These are phyloP conservation scores for Stenolophus ochropezus DNA, from an alignment of 2,888 invertebrate species.

Conservation along the genomic window DNA sequence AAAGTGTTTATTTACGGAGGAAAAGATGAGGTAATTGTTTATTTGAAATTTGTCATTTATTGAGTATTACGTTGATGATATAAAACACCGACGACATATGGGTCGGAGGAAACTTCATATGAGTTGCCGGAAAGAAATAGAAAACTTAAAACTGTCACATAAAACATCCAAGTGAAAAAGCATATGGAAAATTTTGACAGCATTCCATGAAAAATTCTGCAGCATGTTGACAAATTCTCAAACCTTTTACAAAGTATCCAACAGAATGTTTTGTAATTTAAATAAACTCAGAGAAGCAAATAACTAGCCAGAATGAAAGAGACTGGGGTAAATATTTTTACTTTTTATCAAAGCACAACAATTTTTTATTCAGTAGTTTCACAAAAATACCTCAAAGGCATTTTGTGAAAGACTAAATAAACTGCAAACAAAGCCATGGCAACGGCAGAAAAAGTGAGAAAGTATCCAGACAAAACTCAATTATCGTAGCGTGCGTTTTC, in stretches of 20 bases:
- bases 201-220: constrained; percentile 1
- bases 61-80: not conserved
- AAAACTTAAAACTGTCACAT: constrained; percentile 21
- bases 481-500: too few species aligned
- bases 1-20: too few species aligned
- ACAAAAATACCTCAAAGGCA: constrained; percentile 20
- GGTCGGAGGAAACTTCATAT: not conserved
- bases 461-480: constrained; percentile 1
- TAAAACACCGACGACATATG: not conserved
- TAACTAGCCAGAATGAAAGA: not conserved
- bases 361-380: constrained; percentile 28
- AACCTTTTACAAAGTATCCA: not conserved
- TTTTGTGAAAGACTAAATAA: constrained; percentile 1
- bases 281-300: not conserved
- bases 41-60: not conserved
- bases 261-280: not conserved
- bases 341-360: constrained; percentile 34
- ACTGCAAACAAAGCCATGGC: not conserved
- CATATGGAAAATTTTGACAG: constrained; percentile 34
- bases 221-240: constrained; percentile 24
- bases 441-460: not conserved
- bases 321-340: constrained; percentile 11
- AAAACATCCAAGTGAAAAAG: constrained; percentile 30
- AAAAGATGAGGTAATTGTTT: not conserved
- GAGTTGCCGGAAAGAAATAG: not conserved